Conservation (phyloP, 2,888 invertebrate genomes). For the Leptopilina syphax region DNA sequence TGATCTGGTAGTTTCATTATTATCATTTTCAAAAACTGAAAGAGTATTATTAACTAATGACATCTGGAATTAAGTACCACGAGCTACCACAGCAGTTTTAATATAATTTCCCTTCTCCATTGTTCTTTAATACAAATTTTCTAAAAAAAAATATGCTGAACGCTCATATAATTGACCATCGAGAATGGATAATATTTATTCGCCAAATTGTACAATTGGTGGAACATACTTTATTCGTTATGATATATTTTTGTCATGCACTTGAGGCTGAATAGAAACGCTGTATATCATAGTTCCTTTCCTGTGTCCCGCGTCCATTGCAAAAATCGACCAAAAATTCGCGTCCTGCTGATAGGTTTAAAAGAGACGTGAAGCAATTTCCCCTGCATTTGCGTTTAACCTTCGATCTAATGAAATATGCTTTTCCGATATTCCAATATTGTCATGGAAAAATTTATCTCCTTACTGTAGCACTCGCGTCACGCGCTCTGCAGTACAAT, state of each 20-base stretch:
- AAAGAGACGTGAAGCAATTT: conserved; percentile 58
- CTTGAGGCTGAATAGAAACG: background rate
- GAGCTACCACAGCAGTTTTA: too few relatives aligned
- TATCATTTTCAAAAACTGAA: too few relatives aligned
- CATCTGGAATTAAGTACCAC: too few relatives aligned
- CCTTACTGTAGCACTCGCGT: conserved; percentile 52
- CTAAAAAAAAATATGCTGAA: too few relatives aligned
- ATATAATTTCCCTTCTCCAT: too few relatives aligned
- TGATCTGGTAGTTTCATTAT: too few relatives aligned
- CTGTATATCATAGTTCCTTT: conserved; percentile 12
- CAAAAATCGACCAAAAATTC: conserved; percentile 11
- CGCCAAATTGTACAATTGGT: too few relatives aligned
- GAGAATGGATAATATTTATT: too few relatives aligned
- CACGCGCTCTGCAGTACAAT: conserved; percentile 59
- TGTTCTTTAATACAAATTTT: too few relatives aligned
- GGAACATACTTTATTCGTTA: too few relatives aligned
- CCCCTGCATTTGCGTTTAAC: conserved; percentile 45
- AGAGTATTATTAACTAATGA: too few relatives aligned
- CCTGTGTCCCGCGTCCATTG: conserved; percentile 2
- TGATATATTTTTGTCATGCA: background rate
- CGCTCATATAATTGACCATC: too few relatives aligned
- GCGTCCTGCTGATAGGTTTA: conserved; percentile 58
- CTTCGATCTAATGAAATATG: conserved; percentile 67
- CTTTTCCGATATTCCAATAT: conserved; percentile 72
- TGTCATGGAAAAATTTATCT: conserved; percentile 68